These are phyloP conservation scores for Halcyon badia DNA, from an alignment of 2,797 vertebrate species.

Conservation along the genomic window DNA sequence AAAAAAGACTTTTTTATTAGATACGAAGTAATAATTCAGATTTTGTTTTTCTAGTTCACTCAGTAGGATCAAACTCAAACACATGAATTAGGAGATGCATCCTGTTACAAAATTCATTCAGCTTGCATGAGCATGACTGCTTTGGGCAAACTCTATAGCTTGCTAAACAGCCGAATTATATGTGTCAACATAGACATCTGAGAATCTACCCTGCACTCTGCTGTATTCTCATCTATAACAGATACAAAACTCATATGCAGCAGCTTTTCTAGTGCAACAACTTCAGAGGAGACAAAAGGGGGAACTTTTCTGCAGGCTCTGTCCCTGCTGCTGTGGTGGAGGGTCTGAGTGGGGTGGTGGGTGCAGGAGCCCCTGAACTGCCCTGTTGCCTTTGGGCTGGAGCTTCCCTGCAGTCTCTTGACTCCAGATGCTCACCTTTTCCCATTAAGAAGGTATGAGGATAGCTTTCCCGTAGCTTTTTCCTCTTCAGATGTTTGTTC, in stretches of 20 bases:
- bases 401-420: background rate
- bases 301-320: background rate
- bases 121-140: background rate
- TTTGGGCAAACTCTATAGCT: background rate
- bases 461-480: background rate
- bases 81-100: background rate
- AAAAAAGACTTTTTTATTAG: background rate
- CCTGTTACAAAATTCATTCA: background rate
- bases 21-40: background rate
- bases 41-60: background rate
- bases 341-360: fast-evolving
- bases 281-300: background rate
- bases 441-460: background rate
- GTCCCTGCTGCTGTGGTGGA: background rate
- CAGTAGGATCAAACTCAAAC: background rate
- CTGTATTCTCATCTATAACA: background rate
- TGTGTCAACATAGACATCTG: background rate
- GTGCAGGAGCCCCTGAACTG: fast-evolving
- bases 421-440: background rate
- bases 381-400: fast-evolving
- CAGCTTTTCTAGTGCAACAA: background rate
- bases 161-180: background rate
- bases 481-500: background rate
- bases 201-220: fast-evolving
- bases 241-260: background rate